Percentiles rank a stretch among this genome's conserved stretches.
These are phyloP conservation scores for Brachionus asplanchnoidis DNA, from an alignment of 1,140 invertebrate species.

Conservation along the genomic window DNA sequence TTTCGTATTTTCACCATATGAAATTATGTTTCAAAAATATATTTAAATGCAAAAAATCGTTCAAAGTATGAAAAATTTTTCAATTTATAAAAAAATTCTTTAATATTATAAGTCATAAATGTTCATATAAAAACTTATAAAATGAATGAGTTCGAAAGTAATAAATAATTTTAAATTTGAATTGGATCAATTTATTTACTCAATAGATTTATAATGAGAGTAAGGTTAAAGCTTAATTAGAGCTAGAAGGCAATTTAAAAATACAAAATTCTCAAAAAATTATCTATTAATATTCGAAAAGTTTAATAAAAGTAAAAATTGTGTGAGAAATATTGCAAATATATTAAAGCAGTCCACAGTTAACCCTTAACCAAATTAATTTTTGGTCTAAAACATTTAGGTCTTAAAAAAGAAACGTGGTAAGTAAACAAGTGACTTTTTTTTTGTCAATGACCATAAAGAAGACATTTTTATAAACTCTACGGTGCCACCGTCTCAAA, in stretches of 20 bases:
- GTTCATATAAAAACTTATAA: not conserved
- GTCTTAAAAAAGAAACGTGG: not conserved
- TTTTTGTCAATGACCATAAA: not conserved
- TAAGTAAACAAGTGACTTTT: not conserved
- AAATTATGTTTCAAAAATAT: not conserved
- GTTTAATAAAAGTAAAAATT: too few relatives aligned
- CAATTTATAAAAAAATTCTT: not conserved
- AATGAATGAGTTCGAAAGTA: not conserved
- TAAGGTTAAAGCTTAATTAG: not conserved
- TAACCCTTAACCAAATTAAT: too few relatives aligned
- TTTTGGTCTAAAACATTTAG: too few relatives aligned
- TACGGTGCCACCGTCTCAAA: not conserved
- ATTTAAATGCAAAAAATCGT: not conserved
- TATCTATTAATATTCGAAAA: too few relatives aligned
- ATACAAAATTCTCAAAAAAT: too few relatives aligned
- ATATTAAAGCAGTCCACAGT: too few relatives aligned
- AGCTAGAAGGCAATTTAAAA: not conserved
- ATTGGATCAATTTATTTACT: not conserved
- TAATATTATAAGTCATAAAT: not conserved
- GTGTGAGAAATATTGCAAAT: too few relatives aligned
- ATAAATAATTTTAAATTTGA: not conserved
- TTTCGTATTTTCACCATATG: not conserved
- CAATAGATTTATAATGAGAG: not conserved
- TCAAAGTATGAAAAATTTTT: not conserved
- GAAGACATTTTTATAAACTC: not conserved